Percentiles rank a stretch among this genome's conserved stretches.
Evolutionary conservation across 2,113 vertebrate species (phyloP).

Genomic region (Cinclus mexicanus): DNA sequence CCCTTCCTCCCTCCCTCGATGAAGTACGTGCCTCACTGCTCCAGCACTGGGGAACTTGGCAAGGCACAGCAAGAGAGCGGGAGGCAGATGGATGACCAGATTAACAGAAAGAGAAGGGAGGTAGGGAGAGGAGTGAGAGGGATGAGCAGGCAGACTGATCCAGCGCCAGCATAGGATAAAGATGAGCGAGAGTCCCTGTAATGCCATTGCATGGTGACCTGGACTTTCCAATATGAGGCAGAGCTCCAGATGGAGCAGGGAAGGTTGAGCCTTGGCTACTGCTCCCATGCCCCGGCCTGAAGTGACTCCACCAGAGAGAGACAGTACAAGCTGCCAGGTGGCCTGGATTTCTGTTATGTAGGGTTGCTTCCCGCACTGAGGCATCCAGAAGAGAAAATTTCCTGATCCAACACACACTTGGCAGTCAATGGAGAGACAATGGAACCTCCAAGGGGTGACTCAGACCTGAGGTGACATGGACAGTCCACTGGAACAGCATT

Average conservation of each 20-base stretch:
- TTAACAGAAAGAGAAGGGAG: background rate
- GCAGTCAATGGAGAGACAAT: background rate
- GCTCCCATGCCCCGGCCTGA: background rate
- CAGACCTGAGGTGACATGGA: background rate
- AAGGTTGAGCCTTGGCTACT: background rate
- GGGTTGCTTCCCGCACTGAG: background rate
- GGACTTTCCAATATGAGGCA: conserved; percentile 15
- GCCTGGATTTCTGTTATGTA: background rate
- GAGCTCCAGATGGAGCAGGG: background rate
- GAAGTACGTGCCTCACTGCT: conserved; percentile 16
- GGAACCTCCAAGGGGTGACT: background rate
- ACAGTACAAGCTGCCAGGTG: background rate
- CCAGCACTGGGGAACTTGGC: conserved; percentile 42
- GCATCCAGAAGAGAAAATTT: background rate
- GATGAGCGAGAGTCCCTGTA: background rate
- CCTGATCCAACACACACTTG: background rate
- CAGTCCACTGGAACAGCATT: background rate
- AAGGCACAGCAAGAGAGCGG: background rate
- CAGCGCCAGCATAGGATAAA: background rate
- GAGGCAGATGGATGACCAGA: conserved; percentile 37
- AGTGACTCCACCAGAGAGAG: background rate
- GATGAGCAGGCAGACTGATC: background rate
- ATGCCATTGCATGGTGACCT: background rate
- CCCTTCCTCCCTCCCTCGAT: background rate
- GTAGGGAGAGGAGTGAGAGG: background rate